Evolutionary conservation across 1,140 invertebrate genomes (phyloP).

Genomic region (Achroia grisella): DNA sequence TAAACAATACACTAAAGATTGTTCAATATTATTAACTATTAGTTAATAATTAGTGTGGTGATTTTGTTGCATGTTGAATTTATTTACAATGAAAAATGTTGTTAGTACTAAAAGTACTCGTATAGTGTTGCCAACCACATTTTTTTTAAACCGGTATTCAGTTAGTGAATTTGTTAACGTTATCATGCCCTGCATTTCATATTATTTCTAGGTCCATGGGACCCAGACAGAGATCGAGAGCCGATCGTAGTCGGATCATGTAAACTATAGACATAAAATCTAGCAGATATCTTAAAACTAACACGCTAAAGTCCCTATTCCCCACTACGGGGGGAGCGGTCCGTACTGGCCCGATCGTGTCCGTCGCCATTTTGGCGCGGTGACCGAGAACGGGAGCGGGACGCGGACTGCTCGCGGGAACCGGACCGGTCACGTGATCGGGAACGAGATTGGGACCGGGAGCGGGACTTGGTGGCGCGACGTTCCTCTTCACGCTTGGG

Average conservation of each 20-base stretch:
- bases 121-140: not conserved
- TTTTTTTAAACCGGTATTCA: no score
- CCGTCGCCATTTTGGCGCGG: conserved; percentile 55
- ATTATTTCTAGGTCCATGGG: no score
- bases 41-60: no score
- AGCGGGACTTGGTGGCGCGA: conserved; percentile 50
- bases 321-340: conserved; percentile 56
- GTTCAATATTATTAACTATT: no score
- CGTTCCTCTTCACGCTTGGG: conserved; percentile 57
- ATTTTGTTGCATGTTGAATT: no score
- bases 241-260: conserved; percentile 10
- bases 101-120: no score
- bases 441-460: conserved; percentile 37
- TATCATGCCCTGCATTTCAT: not conserved
- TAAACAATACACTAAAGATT: no score
- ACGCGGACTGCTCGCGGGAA: conserved; percentile 33
- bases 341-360: conserved; percentile 36
- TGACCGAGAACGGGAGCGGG: conserved; percentile 42
- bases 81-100: no score
- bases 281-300: conserved; percentile 13
- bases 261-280: conserved; percentile 18
- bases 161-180: no score
- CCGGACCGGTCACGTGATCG: conserved; percentile 40
- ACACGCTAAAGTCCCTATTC: conserved; percentile 28
- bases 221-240: conserved; percentile 1